Conservation (phyloP, 2,888 invertebrate genomes). For the Trisateles emortualis region DNA sequence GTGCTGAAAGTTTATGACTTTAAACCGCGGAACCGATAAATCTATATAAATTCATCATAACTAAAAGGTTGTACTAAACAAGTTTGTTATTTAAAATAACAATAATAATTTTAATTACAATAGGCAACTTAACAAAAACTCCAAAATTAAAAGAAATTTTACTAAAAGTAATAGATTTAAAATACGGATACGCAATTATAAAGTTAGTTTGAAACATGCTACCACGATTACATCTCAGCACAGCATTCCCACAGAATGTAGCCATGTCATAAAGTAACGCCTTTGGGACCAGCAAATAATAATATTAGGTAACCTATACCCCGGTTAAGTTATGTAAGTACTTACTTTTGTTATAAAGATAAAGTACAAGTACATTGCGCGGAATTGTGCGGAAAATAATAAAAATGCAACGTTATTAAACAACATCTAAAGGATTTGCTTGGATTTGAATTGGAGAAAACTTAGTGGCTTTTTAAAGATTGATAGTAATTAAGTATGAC, state of each 20-base stretch:
- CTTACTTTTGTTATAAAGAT: slow-evolving; percentile 49
- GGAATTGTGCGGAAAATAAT: slow-evolving; percentile 56
- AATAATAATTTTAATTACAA: slow-evolving; percentile 20
- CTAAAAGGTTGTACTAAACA: slow-evolving; percentile 27
- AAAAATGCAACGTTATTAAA: slow-evolving; percentile 56
- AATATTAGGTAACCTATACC: slow-evolving; percentile 57
- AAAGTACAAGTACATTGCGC: slow-evolving; percentile 45
- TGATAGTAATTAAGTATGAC: too few species aligned
- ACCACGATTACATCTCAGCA: slow-evolving; percentile 70
- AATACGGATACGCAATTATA: slow-evolving; percentile 50
- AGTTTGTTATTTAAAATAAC: background rate
- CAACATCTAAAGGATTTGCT: slow-evolving; percentile 64
- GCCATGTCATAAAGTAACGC: slow-evolving; percentile 64
- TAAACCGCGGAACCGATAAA: too few species aligned
- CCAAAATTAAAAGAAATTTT: slow-evolving; percentile 38
- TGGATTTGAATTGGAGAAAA: slow-evolving; percentile 75
- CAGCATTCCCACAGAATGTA: slow-evolving; percentile 73
- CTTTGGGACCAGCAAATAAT: slow-evolving; percentile 55
- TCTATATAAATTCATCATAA: background rate
- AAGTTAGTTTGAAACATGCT: slow-evolving; percentile 65
- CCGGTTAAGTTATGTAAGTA: slow-evolving; percentile 45
- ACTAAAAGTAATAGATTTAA: slow-evolving; percentile 44
- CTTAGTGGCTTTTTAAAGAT: too few species aligned
- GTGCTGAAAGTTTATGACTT: too few species aligned
- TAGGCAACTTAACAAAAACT: slow-evolving; percentile 44